Percentiles rank a stretch among this genome's conserved stretches.
These are phyloP conservation scores for Galaxea fascicularis DNA, from an alignment of 92 coral and sea anemone genomes.

Conservation along the genomic window DNA sequence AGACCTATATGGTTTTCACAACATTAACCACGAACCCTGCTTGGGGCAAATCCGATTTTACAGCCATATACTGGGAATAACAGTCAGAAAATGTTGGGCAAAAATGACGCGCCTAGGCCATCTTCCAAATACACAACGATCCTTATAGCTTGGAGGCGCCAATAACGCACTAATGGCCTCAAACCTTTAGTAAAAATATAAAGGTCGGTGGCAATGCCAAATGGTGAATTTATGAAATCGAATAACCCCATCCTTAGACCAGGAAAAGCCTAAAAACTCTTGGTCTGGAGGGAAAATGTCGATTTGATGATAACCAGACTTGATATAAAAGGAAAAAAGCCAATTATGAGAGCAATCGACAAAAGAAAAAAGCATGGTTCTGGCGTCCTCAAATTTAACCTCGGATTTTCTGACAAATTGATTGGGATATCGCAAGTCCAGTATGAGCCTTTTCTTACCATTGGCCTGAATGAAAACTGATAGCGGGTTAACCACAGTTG, in stretches of 20 bases:
- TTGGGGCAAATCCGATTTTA: constrained; percentile 7
- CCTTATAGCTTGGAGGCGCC: constrained; percentile 14
- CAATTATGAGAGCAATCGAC: constrained; percentile 13
- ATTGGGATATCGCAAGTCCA: constrained; percentile 48
- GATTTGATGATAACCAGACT: constrained; percentile 58
- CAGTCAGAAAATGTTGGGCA: constrained; percentile 13
- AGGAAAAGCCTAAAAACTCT: constrained; percentile 62
- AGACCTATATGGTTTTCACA: constrained; percentile 11
- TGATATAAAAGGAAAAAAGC: constrained; percentile 60
- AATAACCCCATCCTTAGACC: constrained; percentile 37
- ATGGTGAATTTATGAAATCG: too few species aligned
- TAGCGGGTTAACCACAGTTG: too few species aligned
- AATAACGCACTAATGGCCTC: neutral
- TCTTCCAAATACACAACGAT: constrained; percentile 23
- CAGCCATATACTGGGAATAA: constrained; percentile 21
- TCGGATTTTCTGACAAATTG: constrained; percentile 12
- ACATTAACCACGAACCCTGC: neutral
- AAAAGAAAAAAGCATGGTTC: constrained; percentile 31
- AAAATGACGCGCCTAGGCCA: constrained; percentile 11
- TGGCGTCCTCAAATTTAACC: constrained; percentile 63
- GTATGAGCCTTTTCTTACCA: constrained; percentile 66
- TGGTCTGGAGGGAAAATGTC: constrained; percentile 26
- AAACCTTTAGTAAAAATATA: constrained; percentile 9
- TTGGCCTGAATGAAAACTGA: neutral
- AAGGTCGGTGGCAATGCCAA: neutral